phyloP scores from a whole-genome alignment of 2,113 vertebrate genomes.

The Varanus salvator region DNA sequence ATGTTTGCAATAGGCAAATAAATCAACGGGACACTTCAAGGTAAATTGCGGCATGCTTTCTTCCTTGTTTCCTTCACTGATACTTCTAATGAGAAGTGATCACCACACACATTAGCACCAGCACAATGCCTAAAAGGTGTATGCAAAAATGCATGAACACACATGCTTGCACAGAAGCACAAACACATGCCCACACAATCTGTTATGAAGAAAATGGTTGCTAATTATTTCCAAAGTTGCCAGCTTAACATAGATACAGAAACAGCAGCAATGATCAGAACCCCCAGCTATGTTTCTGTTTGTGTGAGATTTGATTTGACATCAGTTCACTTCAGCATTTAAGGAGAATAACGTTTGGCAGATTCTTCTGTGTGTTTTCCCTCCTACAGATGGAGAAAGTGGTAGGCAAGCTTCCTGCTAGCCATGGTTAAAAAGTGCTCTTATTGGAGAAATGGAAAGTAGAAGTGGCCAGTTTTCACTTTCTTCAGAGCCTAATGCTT shows the following conservation, averaged over 20 bases:
- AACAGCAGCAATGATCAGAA: slow-evolving; percentile 36
- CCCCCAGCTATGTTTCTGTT: slow-evolving; percentile 72
- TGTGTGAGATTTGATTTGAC: slow-evolving; percentile 71
- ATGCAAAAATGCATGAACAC: background rate
- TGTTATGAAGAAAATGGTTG: slow-evolving; percentile 47
- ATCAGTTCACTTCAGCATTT: slow-evolving; percentile 62
- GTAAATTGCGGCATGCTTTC: slow-evolving; percentile 26
- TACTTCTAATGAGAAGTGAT: slow-evolving; percentile 41
- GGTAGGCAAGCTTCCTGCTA: slow-evolving; percentile 60
- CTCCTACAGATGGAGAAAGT: slow-evolving; percentile 66
- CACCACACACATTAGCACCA: slow-evolving; percentile 45
- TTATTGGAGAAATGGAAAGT: slow-evolving; percentile 67
- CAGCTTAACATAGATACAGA: slow-evolving; percentile 50
- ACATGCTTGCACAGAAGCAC: background rate
- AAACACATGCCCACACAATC: slow-evolving; percentile 18
- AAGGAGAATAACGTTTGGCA: slow-evolving; percentile 68
- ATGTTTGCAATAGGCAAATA: slow-evolving; percentile 22
- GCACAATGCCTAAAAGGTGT: slow-evolving; percentile 40
- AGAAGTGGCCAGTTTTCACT: slow-evolving; percentile 65
- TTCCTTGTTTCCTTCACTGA: slow-evolving; percentile 37
- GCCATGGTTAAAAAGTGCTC: slow-evolving; percentile 60
- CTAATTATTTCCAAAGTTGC: slow-evolving; percentile 59
- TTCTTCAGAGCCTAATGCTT: slow-evolving; percentile 65
- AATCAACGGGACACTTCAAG: slow-evolving; percentile 35
- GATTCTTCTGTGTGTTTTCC: slow-evolving; percentile 60